phyloP scores from a whole-genome alignment of 2,113 vertebrate genomes.

The Gyps fulvus region DNA sequence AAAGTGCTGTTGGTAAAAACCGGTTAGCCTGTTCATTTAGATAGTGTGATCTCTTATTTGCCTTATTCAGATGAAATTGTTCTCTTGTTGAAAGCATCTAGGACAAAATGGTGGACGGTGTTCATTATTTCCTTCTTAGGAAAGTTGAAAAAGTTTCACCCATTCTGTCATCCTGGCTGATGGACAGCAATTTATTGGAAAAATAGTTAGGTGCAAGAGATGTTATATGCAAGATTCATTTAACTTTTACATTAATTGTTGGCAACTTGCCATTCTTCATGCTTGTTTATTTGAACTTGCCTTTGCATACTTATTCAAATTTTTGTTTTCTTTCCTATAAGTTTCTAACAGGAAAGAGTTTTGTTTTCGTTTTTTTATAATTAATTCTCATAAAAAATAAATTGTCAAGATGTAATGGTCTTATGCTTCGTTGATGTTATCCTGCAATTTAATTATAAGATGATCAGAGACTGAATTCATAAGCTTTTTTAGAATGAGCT shows the following conservation, averaged over 20 bases:
- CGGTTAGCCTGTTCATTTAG: neutral
- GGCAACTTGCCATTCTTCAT: neutral
- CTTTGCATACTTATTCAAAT: neutral
- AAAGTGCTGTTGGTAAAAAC: neutral
- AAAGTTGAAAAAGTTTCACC: neutral
- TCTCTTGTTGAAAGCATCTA: neutral
- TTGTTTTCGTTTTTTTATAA: neutral
- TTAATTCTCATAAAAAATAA: conserved; percentile 18
- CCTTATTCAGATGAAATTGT: neutral
- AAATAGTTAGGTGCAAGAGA: neutral
- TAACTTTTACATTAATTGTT: neutral
- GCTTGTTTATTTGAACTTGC: neutral
- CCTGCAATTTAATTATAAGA: neutral
- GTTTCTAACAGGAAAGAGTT: neutral
- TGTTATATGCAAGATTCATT: neutral
- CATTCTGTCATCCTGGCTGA: neutral
- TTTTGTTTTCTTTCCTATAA: neutral
- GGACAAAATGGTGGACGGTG: neutral
- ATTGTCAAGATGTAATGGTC: neutral
- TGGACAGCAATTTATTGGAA: neutral
- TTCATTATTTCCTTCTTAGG: neutral
- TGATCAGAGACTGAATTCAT: neutral
- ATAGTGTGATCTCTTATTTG: neutral
- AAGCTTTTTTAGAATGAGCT: neutral
- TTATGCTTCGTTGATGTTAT: neutral